phyloP scores from a whole-genome alignment of 2,113 vertebrate species.

The Phalacrocorax aristotelis region DNA sequence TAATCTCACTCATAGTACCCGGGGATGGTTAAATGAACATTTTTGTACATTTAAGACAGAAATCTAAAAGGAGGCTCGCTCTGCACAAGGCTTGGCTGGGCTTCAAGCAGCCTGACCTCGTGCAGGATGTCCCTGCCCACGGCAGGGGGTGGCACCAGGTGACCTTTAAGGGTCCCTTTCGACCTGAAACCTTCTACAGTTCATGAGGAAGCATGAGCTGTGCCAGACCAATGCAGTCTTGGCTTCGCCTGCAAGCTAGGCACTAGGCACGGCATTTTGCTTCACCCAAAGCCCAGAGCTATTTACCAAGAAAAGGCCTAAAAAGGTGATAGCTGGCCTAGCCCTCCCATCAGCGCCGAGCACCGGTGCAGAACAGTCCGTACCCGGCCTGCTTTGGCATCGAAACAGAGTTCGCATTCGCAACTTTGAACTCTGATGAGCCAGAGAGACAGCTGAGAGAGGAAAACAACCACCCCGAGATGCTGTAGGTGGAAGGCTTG shows the following conservation, averaged over 20 bases:
- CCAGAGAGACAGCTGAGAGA: not conserved
- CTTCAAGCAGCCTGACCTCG: not conserved
- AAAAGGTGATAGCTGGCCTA: not conserved
- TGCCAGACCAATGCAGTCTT: not conserved
- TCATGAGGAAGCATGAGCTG: accelerated
- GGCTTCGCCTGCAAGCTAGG: not conserved
- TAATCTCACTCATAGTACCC: not conserved
- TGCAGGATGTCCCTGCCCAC: not conserved
- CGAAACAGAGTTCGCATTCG: not conserved
- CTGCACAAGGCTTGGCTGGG: accelerated
- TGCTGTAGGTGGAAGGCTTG: not conserved
- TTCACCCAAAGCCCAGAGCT: not conserved
- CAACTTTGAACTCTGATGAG: not conserved
- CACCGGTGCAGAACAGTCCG: not conserved
- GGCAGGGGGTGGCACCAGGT: not conserved
- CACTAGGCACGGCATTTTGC: not conserved
- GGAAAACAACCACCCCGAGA: not conserved
- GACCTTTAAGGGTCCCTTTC: not conserved
- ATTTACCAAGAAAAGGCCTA: not conserved
- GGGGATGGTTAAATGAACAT: not conserved
- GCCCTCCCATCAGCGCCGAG: not conserved
- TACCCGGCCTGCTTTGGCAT: not conserved
- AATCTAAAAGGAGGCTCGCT: not conserved
- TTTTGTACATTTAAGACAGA: not conserved
- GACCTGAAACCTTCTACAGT: not conserved